phyloP scores from a whole-genome alignment of 1,140 invertebrate genomes.

The Hetaerina americana region DNA sequence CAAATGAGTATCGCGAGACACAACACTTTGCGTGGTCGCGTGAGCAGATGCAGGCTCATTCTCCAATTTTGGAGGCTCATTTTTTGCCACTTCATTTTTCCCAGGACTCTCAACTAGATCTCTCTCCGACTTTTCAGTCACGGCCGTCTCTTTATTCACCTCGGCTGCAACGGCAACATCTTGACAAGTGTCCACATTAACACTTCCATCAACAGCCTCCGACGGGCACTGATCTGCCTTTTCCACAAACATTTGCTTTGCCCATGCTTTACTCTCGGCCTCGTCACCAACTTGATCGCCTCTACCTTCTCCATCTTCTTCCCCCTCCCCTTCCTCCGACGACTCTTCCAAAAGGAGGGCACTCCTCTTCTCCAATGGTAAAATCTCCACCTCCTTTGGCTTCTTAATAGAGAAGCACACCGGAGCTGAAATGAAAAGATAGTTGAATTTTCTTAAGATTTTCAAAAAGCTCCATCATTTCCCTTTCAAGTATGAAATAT shows the following conservation, averaged over 20 bases:
- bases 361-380: conserved; percentile 22
- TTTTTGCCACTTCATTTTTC: neutral
- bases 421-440: conserved; percentile 33
- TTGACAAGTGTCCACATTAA: neutral
- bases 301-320: conserved; percentile 9
- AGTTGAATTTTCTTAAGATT: too few relatives aligned
- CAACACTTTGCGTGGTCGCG: too few relatives aligned
- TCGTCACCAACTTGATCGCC: neutral
- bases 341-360: conserved; percentile 57
- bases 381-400: conserved; percentile 52
- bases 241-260: neutral
- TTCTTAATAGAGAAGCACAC: conserved; percentile 74
- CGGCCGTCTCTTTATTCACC: neutral
- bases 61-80: neutral
- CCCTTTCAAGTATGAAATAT: too few relatives aligned
- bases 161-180: neutral
- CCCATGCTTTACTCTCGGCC: conserved; percentile 11
- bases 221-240: neutral
- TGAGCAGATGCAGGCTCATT: neutral
- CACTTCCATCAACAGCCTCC: neutral
- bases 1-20: too few relatives aligned
- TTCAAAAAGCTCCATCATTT: too few relatives aligned
- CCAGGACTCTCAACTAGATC: neutral
- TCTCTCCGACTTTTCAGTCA: neutral
- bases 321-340: conserved; percentile 46